Percentiles rank a stretch among this genome's conserved stretches.
These are phyloP conservation scores for Penaeus japonicus DNA, from an alignment of 1,140 invertebrate genomes.

Conservation along the genomic window DNA sequence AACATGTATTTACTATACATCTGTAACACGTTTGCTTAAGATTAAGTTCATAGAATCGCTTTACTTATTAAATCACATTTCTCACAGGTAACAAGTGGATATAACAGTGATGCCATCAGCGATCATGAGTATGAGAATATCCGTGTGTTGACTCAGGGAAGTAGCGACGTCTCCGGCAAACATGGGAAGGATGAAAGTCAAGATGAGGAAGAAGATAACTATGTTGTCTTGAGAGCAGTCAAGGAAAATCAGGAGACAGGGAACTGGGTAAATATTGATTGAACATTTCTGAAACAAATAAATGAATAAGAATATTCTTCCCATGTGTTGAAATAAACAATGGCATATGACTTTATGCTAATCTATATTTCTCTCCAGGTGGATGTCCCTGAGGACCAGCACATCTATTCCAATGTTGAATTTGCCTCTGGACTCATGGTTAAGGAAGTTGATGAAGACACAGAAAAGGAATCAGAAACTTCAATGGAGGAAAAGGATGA, in stretches of 20 bases:
- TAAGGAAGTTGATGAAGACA: constrained; percentile 25
- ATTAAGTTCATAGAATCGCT: neutral
- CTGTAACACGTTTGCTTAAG: too few species aligned
- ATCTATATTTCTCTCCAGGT: neutral
- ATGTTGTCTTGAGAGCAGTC: constrained; percentile 51
- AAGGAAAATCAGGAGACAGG: constrained; percentile 34
- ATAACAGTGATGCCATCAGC: constrained; percentile 58
- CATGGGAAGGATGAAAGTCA: neutral
- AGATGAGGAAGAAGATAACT: constrained; percentile 57
- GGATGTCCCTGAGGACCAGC: constrained; percentile 43
- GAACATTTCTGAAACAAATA: too few species aligned
- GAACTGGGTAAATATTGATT: constrained; percentile 34
- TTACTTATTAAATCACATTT: neutral
- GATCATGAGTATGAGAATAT: constrained; percentile 58
- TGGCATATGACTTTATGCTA: neutral
- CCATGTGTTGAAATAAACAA: too few species aligned
- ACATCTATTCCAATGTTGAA: constrained; percentile 49
- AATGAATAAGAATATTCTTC: too few species aligned
- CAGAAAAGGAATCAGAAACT: neutral
- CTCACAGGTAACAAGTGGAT: constrained; percentile 56
- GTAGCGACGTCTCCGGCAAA: neutral
- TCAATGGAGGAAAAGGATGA: neutral
- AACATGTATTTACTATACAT: too few species aligned
- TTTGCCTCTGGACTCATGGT: constrained; percentile 39
- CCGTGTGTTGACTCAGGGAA: constrained; percentile 31